A percentile compares a stretch with the other conserved stretches of the same genome.
Evolutionary conservation across 2,888 invertebrate genomes (phyloP).

Genomic region (Epirrita christyi): DNA sequence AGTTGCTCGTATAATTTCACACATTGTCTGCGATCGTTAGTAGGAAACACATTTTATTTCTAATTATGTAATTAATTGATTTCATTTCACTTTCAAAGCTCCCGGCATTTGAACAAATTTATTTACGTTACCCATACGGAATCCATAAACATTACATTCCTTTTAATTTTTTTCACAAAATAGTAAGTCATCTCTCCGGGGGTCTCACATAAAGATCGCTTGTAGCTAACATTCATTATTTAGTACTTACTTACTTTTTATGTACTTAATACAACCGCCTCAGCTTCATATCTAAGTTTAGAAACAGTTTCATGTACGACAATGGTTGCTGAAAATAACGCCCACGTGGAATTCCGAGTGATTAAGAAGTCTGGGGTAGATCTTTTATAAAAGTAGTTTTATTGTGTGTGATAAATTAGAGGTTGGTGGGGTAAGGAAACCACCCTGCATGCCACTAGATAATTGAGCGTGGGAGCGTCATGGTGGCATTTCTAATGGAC

Average conservation of each 20-base stretch:
- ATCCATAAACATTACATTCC: conserved; percentile 30
- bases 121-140: conserved; percentile 29
- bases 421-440: conserved; percentile 52
- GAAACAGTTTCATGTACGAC: neutral
- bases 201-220: conserved; percentile 30
- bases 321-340: conserved; percentile 3
- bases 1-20: neutral
- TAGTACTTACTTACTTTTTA: conserved; percentile 9
- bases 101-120: conserved; percentile 16
- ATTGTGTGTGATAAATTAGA: conserved; percentile 32
- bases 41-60: neutral
- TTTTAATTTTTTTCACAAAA: conserved; percentile 25
- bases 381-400: conserved; percentile 1
- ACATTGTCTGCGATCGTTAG: neutral
- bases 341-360: neutral
- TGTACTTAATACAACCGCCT: neutral
- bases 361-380: neutral
- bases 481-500: conserved; percentile 75
- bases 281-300: conserved; percentile 3
- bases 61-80: conserved; percentile 8
- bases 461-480: conserved; percentile 73
- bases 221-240: conserved; percentile 21
- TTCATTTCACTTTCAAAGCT: conserved; percentile 22
- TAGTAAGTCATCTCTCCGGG: conserved; percentile 34
- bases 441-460: conserved; percentile 54